Conservation (phyloP, 2,888 invertebrate genomes). For the Cheilosia variabilis region DNA sequence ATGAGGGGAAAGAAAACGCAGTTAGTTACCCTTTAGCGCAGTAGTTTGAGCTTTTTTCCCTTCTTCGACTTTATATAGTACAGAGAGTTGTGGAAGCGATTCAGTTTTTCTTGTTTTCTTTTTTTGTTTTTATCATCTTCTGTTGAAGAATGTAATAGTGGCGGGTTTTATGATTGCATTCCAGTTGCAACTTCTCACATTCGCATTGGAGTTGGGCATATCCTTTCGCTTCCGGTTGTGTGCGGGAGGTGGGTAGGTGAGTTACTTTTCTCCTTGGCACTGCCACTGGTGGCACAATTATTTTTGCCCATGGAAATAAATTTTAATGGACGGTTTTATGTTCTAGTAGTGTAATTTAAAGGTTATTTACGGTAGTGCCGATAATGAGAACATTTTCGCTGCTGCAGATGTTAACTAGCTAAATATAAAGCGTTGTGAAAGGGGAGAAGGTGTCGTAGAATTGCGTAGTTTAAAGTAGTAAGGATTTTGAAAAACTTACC, state of each 20-base stretch:
- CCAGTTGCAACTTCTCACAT: constrained; percentile 65
- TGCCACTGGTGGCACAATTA: constrained; percentile 65
- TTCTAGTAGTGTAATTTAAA: constrained; percentile 68
- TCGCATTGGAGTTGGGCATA: constrained; percentile 41
- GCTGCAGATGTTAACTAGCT: constrained; percentile 50
- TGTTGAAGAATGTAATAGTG: constrained; percentile 57
- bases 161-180: constrained; percentile 71
- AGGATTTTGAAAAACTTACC: no score
- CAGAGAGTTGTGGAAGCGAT: constrained; percentile 14
- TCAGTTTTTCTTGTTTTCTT: not conserved
- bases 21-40: constrained; percentile 60
- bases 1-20: constrained; percentile 37
- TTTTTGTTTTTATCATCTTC: constrained; percentile 13
- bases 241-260: constrained; percentile 1
- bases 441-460: not conserved
- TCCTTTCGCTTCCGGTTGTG: constrained; percentile 44
- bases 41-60: constrained; percentile 7
- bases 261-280: constrained; percentile 11
- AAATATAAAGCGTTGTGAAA: not conserved
- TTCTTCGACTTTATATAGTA: constrained; percentile 22
- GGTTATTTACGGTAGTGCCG: constrained; percentile 72
- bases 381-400: constrained; percentile 69
- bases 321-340: constrained; percentile 73
- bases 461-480: not conserved
- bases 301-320: constrained; percentile 68